Evolutionary conservation across 2,888 invertebrate genomes (phyloP).

Genomic region (Scaptomyza flava): DNA sequence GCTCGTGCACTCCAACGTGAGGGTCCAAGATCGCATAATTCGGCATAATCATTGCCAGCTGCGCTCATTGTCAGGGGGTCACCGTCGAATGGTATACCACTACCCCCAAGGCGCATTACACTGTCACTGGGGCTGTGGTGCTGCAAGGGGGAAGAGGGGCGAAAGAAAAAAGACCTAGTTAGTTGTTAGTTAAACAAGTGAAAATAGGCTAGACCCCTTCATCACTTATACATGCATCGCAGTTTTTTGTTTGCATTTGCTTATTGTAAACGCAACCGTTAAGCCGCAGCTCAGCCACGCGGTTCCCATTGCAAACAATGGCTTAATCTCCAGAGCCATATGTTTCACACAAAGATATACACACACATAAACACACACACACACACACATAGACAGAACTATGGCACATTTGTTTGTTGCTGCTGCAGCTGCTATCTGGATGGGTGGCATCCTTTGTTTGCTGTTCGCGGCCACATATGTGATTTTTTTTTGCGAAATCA

Average conservation of each 20-base stretch:
- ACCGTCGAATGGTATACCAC: conserved; percentile 83
- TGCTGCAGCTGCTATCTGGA: conserved; percentile 8
- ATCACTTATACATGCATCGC: neutral
- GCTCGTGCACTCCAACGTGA: conserved; percentile 84
- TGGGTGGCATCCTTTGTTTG: conserved; percentile 43
- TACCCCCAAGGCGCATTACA: conserved; percentile 83
- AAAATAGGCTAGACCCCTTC: conserved; percentile 22
- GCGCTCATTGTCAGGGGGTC: conserved; percentile 85
- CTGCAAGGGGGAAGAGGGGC: neutral
- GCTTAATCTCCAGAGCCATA: conserved; percentile 78
- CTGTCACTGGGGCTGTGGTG: conserved; percentile 70
- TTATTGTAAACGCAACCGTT: conserved; percentile 59
- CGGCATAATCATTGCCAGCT: conserved; percentile 85
- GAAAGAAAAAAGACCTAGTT: conserved; percentile 15
- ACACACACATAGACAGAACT: conserved; percentile 10
- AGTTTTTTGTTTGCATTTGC: conserved; percentile 32
- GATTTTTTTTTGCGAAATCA: conserved; percentile 65
- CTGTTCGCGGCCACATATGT: conserved; percentile 23
- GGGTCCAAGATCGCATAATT: conserved; percentile 85
- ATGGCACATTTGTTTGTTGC: conserved; percentile 35
- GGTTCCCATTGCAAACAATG: conserved; percentile 71
- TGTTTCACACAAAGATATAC: conserved; percentile 32
- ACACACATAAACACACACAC: neutral
- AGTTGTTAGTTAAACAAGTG: conserved; percentile 33
- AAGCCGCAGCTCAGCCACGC: conserved; percentile 67